These are phyloP conservation scores for Pomacea maculata DNA, from an alignment of 1,140 invertebrate species.

Conservation along the genomic window DNA sequence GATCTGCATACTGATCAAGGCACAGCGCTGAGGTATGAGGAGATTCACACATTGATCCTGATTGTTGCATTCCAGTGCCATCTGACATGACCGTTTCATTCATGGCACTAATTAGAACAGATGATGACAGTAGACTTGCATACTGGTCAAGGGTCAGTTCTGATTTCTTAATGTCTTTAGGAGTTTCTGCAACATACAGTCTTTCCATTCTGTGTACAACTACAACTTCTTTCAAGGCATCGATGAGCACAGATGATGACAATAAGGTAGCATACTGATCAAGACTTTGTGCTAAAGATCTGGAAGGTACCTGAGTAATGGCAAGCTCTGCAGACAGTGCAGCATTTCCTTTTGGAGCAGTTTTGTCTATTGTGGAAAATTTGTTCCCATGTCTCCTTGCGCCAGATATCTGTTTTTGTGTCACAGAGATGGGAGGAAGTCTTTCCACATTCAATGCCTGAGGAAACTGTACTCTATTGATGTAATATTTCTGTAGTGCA, in stretches of 20 bases:
- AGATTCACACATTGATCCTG: too few species aligned
- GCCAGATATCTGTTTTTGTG: too few species aligned
- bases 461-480: constrained; percentile 24
- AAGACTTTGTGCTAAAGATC: background rate
- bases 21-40: too few species aligned
- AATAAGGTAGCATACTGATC: background rate
- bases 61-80: too few species aligned
- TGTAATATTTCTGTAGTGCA: constrained; percentile 26
- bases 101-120: too few species aligned
- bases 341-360: background rate
- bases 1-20: constrained; percentile 15
- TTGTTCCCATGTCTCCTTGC: background rate
- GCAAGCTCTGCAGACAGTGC: background rate
- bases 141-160: too few species aligned
- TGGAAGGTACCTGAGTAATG: background rate
- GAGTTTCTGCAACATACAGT: too few species aligned
- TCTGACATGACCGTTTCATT: too few species aligned
- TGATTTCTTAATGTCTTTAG: too few species aligned
- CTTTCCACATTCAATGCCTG: background rate
- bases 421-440: too few species aligned
- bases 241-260: constrained; percentile 1
- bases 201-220: background rate
- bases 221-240: background rate
- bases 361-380: background rate
- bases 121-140: too few species aligned